Percentiles rank a stretch among this genome's conserved stretches.
Conservation (phyloP, 2,797 vertebrate species). For the Trematomus bernacchii region DNA sequence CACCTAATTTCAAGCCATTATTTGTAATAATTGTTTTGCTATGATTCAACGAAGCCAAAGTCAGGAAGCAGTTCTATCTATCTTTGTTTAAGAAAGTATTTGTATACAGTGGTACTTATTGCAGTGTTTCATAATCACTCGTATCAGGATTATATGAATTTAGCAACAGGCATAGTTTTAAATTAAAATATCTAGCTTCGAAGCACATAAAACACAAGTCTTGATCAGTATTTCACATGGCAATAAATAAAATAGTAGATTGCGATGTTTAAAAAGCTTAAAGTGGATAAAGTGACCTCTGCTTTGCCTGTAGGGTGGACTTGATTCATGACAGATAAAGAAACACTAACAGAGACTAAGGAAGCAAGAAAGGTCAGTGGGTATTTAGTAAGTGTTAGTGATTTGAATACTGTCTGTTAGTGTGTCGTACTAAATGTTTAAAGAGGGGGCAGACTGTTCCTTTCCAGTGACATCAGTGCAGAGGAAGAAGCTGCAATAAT, state of each 20-base stretch:
- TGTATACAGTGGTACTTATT: neutral
- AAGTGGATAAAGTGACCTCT: constrained; percentile 4
- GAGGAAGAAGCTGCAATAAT: constrained; percentile 43
- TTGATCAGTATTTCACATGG: neutral
- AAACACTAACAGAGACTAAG: constrained; percentile 17
- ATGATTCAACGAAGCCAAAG: no score
- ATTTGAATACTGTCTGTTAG: constrained; percentile 24
- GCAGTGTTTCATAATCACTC: neutral
- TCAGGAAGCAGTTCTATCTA: no score
- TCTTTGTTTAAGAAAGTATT: neutral
- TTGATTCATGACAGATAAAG: constrained; percentile 16
- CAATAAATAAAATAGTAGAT: neutral
- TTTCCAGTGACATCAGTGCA: constrained; percentile 52
- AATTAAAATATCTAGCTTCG: no score
- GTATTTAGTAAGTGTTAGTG: constrained; percentile 11
- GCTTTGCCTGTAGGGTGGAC: neutral
- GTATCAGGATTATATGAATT: neutral
- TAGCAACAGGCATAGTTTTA: neutral
- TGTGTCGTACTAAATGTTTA: constrained; percentile 46
- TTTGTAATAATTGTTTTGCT: neutral
- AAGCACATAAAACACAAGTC: neutral
- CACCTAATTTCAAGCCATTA: neutral
- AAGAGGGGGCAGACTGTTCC: constrained; percentile 46
- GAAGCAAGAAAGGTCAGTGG: constrained; percentile 6
- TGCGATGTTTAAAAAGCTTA: neutral